A percentile compares a stretch with the other conserved stretches of the same genome.
Evolutionary conservation across 2,113 vertebrate species (phyloP).

Genomic region (Pteruthius melanotis): DNA sequence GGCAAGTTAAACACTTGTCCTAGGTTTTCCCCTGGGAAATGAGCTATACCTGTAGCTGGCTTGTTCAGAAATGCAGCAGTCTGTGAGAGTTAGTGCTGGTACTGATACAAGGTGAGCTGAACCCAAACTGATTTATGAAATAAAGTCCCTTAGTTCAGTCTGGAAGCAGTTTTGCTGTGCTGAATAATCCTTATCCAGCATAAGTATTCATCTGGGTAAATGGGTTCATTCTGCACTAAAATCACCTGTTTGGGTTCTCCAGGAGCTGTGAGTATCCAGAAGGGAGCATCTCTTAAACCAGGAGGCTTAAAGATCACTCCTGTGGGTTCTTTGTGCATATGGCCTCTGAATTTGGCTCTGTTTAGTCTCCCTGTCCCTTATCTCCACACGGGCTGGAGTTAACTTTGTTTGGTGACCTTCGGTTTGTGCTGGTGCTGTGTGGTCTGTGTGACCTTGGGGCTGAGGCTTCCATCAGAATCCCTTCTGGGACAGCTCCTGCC

Average conservation of each 20-base stretch:
- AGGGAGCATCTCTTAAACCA: background rate
- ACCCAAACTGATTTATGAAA: background rate
- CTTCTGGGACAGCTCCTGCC: background rate
- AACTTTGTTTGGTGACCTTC: conserved; percentile 2
- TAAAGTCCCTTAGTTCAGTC: background rate
- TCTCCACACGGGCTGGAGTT: background rate
- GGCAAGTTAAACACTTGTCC: background rate
- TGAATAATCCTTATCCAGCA: background rate
- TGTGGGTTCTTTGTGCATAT: background rate
- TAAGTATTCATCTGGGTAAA: background rate
- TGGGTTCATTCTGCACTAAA: background rate
- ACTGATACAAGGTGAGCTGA: background rate
- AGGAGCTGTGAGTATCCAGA: background rate
- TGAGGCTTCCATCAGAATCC: background rate
- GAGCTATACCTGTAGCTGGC: background rate
- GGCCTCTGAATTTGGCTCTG: background rate
- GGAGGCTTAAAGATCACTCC: background rate
- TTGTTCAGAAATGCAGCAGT: background rate
- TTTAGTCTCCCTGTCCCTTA: background rate
- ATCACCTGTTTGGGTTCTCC: background rate
- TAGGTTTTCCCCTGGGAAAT: background rate
- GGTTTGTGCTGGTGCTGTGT: background rate
- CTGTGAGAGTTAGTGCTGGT: background rate
- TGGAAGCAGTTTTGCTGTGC: background rate
- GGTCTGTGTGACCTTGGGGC: background rate